Conservation (phyloP, 2,113 vertebrate species). For the Emberiza fucata region DNA sequence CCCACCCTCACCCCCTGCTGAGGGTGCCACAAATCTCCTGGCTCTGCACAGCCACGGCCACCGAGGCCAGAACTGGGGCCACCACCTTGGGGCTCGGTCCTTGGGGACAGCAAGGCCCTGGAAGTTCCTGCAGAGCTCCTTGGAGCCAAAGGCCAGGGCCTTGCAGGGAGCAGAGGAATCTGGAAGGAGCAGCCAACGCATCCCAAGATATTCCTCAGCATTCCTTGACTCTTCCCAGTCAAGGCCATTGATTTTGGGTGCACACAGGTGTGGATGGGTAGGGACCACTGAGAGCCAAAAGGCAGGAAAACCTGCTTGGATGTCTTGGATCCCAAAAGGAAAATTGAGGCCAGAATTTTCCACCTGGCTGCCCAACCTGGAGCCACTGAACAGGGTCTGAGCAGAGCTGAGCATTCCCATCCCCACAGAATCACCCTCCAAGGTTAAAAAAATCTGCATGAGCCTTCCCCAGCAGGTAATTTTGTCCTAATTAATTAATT, state of each 20-base stretch:
- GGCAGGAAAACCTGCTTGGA: neutral
- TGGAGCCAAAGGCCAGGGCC: neutral
- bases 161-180: neutral
- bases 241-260: rapidly evolving
- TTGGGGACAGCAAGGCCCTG: neutral
- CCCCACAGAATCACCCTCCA: neutral
- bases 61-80: rapidly evolving
- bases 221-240: neutral
- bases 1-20: rapidly evolving
- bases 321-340: neutral
- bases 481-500: neutral
- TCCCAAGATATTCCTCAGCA: neutral
- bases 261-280: neutral
- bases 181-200: neutral
- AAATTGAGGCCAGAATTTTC: neutral
- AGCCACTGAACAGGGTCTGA: neutral
- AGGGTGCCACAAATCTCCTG: neutral
- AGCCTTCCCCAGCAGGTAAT: neutral
- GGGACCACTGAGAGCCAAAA: rapidly evolving
- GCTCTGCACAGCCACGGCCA: neutral
- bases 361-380: neutral
- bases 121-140: neutral
- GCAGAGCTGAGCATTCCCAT: neutral
- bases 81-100: rapidly evolving
- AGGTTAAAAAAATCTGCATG: rapidly evolving